Percentiles rank a stretch among this genome's conserved stretches.
These are phyloP conservation scores for Apodemia zela DNA, from an alignment of 2,888 invertebrate genomes.

Conservation along the genomic window DNA sequence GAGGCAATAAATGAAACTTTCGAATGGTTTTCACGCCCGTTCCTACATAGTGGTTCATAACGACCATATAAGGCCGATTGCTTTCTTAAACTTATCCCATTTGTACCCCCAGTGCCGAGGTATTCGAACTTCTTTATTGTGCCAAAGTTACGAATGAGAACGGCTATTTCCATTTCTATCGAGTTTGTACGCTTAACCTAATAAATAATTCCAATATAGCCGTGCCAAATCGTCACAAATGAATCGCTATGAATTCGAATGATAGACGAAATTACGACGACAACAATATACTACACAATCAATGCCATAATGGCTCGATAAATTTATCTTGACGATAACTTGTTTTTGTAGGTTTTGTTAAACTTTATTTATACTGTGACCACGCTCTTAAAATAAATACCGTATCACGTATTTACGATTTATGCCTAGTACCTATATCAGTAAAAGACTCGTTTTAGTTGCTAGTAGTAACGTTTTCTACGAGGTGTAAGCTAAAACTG, in stretches of 20 bases:
- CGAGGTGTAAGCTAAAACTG: too few relatives aligned
- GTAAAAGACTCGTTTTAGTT: too few relatives aligned
- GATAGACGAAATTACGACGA: constrained; percentile 14
- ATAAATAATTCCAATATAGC: constrained; percentile 51
- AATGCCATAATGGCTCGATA: constrained; percentile 15
- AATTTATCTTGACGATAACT: constrained; percentile 8
- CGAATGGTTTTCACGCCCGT: constrained; percentile 67
- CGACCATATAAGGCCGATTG: constrained; percentile 78
- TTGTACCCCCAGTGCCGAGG: constrained; percentile 63
- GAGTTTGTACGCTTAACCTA: constrained; percentile 51
- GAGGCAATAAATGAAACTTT: constrained; percentile 67
- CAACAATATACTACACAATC: constrained; percentile 15
- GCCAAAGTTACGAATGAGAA: constrained; percentile 65
- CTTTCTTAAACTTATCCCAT: constrained; percentile 78
- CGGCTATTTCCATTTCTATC: constrained; percentile 71
- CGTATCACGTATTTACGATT: neutral
- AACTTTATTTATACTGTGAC: neutral
- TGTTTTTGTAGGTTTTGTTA: neutral
- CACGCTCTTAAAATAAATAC: neutral
- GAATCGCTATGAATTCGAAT: constrained; percentile 29
- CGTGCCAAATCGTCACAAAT: constrained; percentile 39
- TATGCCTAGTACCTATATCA: too few relatives aligned
- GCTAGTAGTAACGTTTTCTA: too few relatives aligned
- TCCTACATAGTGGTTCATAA: constrained; percentile 67
- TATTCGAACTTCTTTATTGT: constrained; percentile 75